Evolutionary conservation across 2,113 vertebrate species (phyloP).

Genomic region (Nicator chloris): DNA sequence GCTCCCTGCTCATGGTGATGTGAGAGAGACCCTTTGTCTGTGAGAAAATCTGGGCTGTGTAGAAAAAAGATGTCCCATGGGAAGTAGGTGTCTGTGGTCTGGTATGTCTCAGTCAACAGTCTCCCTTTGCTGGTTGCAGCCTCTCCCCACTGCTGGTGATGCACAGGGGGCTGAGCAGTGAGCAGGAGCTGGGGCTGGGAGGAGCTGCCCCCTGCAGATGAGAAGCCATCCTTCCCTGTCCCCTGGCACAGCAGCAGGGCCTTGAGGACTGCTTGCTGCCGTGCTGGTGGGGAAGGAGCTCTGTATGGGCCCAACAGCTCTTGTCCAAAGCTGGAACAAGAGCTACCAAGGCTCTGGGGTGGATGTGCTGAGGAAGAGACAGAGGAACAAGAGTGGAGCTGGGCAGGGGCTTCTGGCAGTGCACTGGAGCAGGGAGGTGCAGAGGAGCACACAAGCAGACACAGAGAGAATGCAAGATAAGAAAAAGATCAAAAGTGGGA

Average conservation of each 20-base stretch:
- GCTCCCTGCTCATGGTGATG: not conserved
- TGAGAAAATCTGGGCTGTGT: not conserved
- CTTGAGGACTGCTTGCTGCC: not conserved
- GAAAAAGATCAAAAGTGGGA: not conserved
- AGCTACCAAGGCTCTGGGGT: not conserved
- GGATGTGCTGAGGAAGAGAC: not conserved
- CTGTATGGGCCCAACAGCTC: not conserved
- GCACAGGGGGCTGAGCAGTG: rapidly evolving
- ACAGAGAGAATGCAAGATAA: not conserved
- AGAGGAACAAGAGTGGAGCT: not conserved
- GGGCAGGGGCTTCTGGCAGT: not conserved
- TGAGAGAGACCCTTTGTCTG: not conserved
- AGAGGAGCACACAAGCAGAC: not conserved
- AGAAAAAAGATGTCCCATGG: not conserved
- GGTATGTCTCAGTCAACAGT: not conserved
- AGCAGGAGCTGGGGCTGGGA: not conserved
- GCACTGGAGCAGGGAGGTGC: not conserved
- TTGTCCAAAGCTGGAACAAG: not conserved
- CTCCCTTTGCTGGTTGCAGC: not conserved
- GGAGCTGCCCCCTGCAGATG: rapidly evolving
- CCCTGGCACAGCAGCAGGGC: rapidly evolving
- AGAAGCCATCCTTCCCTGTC: not conserved
- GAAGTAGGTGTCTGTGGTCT: not conserved
- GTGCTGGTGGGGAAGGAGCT: not conserved
- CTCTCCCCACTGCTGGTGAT: not conserved